A percentile compares a stretch with the other conserved stretches of the same genome.
Conservation (phyloP, 2,797 vertebrate species). For the Cryptoblepharus egeriae region DNA sequence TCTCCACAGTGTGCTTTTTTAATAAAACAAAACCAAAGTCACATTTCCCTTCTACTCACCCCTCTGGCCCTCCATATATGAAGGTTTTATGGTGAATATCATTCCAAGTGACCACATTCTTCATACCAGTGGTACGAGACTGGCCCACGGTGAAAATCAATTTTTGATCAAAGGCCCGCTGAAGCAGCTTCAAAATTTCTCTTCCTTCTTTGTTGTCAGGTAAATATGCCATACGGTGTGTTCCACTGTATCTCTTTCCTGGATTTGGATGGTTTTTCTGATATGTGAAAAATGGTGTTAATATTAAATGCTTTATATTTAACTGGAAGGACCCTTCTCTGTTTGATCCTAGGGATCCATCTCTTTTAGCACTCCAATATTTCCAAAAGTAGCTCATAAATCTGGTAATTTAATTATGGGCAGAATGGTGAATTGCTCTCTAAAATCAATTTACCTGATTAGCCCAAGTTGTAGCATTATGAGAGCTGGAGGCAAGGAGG, state of each 20-base stretch:
- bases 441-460: not conserved
- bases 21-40: not conserved
- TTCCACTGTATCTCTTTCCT: not conserved
- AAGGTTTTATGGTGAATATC: conserved; percentile 82
- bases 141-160: conserved; percentile 80
- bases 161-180: conserved; percentile 66
- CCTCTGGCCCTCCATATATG: not conserved
- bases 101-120: conserved; percentile 77
- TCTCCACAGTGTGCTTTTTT: not conserved
- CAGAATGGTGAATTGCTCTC: too few species aligned
- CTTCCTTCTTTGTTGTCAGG: conserved; percentile 74
- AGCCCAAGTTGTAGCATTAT: not conserved
- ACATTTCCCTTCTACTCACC: conserved; percentile 54
- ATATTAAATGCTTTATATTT: accelerated
- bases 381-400: not conserved
- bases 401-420: not conserved
- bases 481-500: not conserved
- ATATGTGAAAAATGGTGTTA: conserved; percentile 50
- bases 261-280: conserved; percentile 76
- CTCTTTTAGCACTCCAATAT: not conserved
- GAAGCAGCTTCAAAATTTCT: conserved; percentile 73
- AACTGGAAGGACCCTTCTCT: not conserved
- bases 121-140: conserved; percentile 50
- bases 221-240: conserved; percentile 50
- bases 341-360: not conserved